Base-by-base conservation (phyloP, 1,140 invertebrate species). In the Drosophila bipectinata region DNA sequence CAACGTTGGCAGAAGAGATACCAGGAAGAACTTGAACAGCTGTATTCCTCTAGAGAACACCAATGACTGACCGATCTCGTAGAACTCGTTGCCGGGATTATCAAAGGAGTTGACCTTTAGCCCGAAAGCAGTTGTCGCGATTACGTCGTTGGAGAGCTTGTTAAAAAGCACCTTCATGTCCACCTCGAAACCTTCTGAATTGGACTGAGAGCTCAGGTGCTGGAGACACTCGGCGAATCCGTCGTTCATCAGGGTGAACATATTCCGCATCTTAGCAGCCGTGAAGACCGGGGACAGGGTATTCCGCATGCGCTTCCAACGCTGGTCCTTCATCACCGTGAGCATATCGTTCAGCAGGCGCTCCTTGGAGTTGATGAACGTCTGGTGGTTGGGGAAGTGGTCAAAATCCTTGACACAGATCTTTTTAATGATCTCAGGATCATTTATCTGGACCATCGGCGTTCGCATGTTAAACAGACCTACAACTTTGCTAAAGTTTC, bases 381-480 rank as follows among this genome's bases (percentile, higher is more conserved):
- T 61, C 9, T 90, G 84, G 56, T 94, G 93, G 67, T 95, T 93
- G 0, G 92, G 81, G 62, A 95, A 96, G 75, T 94, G 78, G 3
- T 95, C 93, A 69, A 95, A 95, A 57, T 95, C 93, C 77, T 95
- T 95, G 0, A 95, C 92, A 0, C 92, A 91, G 3, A 95, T 92
- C 37, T 91, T 85, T 64, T 93, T 94, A 2, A 95, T 93, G 3
- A 95, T 28, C 18, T 95, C 93, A 0, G 93, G 93, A 85, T 95
- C 94, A 28, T 92, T 92, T 0, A 95, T 59, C 7, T 95, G 56
- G 2, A 95, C 62, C 1, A 92, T 72, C 0, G 94, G 94, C 2
- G 79, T 92, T 0, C 87, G 28, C 18, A 94, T 92, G 52, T 94
- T 92, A 51, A 92, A 94, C 21, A 92, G 89, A 3, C 92, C 94